Evolutionary conservation across 2,113 vertebrate genomes (phyloP), one percentile per base, ranked within the genome.

Genomic region (Malurus elegans): DNA sequence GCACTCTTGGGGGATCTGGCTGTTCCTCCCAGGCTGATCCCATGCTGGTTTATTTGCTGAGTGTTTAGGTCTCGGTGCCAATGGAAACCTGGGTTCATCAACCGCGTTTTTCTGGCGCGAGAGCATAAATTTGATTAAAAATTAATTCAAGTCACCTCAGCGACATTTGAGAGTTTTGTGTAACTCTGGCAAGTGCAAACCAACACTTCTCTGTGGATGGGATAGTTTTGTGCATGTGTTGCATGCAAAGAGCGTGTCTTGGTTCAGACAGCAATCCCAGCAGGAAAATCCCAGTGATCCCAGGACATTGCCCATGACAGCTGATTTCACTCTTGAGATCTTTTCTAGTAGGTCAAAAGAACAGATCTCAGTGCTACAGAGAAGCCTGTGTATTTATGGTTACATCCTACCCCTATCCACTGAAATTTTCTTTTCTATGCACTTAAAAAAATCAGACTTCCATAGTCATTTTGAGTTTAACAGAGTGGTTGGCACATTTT

Each of bases 21-120:
- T 71, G 78, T 8, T 91, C 69, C 66, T 92, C 80, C 48, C n/a
- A 15, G 70, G 18, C 73, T 60, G 69, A 79, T 88, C 91, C 70
- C 79, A 72, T 38, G 75, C 85, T 94, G 81, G 25, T 85, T 91
- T 88, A 91, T 95, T 95, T 93, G 72, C 56, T 82, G 92, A 96
- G 84, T 61, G 76, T 79, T 92, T n/a, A 65, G 45, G 48, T 80
- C 81, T 64, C 44, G 70, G 50, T 79, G 76, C 86, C 85, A 90
- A 75, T 71, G 88, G 97, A 95, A 93, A 87, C 65, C 50, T 90
- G 69, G 54, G 32, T 96, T 71, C 82, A 79, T 66, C 56, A 69
- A 75, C 94, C 76, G 9, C 31, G 26, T 44, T 62, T 85, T 93
- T 78, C 85, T 78, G 75, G 89, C 89, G 62, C 1, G 12, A 88